Base-by-base conservation (phyloP, 2,113 vertebrate species). In the Trematocara macrostoma region DNA sequence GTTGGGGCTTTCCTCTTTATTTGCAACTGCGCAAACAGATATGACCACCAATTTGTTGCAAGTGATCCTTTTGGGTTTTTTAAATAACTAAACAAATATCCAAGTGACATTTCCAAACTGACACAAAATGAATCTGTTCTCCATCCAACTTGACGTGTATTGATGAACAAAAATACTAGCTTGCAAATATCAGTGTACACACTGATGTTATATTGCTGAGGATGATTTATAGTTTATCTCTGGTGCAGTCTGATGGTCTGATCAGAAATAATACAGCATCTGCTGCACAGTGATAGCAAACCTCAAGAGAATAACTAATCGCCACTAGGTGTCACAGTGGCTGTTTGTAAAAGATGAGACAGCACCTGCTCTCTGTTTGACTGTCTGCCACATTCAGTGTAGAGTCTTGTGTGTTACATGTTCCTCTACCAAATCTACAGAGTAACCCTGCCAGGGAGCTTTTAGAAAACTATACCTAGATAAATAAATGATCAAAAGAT, bases 241-340 rank as follows among this genome's bases (percentile, higher is more conserved):
- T 14, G 20, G 3, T 64, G 34, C 42, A 49, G 69, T 71, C 52
- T 84, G 16, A 74, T 12, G 83, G 29, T 83, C 29, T 79, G 3
- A 82, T 61, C 26, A 55, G 49, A 71, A 16, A 51, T 12, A 20
- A 59, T 74, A 26, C 40, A 47, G 67, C n/a, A 56, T 84, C 11
- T 15, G n/a, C 8, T 53, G 40, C 6, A 4, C 14, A 78, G 16
- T 52, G 78, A 14, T 9, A 56, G 8, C 56, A 11, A 61, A 34
- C 78, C 81, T 42, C 78, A 59, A 74, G 86, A 88, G 85, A 59
- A 18, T 23, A 67, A 51, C 40, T 45, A 16, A 82, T 88, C 91
- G 88, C 94, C 95, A 94, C 95, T 94, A 95, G 95, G 90, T 94
- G 94, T 93, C 95, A 93, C 93, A 93, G 85, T 94, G 83, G 92